Conservation (phyloP, 2,888 invertebrate species). For the Bombylius major region DNA sequence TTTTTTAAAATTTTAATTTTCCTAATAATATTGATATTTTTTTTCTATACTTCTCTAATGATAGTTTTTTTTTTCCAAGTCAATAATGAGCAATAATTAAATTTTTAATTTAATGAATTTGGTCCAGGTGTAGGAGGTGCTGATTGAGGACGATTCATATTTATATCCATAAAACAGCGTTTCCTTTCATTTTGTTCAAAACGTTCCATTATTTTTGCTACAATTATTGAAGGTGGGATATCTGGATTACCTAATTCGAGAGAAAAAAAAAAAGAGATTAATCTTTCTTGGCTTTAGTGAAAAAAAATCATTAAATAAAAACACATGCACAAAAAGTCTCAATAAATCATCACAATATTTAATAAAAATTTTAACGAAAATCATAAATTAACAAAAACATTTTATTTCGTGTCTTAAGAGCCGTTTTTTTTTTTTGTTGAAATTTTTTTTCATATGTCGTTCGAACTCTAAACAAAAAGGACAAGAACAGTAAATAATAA, state of each 20-base stretch:
- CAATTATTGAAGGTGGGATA: constrained; percentile 66
- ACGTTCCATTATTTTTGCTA: constrained; percentile 67
- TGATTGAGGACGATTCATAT: constrained; percentile 15
- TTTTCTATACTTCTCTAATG: too few species aligned
- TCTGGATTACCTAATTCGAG: constrained; percentile 54
- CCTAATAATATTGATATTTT: too few species aligned
- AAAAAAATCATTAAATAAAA: not conserved
- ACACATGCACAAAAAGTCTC: not conserved
- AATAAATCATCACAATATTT: not conserved
- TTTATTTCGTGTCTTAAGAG: too few species aligned
- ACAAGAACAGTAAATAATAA: too few species aligned
- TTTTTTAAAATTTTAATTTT: too few species aligned
- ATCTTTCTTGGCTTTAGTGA: not conserved
- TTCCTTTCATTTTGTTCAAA: constrained; percentile 47
- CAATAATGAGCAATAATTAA: too few species aligned
- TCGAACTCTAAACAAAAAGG: too few species aligned
- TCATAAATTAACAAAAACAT: too few species aligned
- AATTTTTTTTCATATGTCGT: too few species aligned
- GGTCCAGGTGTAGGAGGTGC: constrained; percentile 15
- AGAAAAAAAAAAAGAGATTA: not conserved
- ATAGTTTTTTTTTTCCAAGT: too few species aligned
- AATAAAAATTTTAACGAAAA: not conserved
- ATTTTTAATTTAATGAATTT: not conserved
- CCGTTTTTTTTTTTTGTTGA: too few species aligned
- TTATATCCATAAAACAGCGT: constrained; percentile 12